A percentile compares a stretch with the other conserved stretches of the same genome.
Evolutionary conservation across 2,888 invertebrate species (phyloP).

Genomic region (Eristalis tenax): DNA sequence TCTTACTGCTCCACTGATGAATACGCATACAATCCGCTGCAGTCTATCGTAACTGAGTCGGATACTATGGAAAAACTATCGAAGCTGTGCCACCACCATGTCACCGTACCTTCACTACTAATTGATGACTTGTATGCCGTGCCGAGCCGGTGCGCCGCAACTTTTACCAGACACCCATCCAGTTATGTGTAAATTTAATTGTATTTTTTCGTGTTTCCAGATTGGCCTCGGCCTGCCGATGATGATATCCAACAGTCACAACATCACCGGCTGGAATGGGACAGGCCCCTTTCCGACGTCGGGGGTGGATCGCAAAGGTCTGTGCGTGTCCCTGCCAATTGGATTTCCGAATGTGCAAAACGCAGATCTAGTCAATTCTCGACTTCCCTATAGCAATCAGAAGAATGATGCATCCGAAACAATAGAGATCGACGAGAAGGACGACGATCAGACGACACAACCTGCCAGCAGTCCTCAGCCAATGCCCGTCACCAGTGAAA

Average conservation of each 20-base stretch:
- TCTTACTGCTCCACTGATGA: no score
- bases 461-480: constrained; percentile 70
- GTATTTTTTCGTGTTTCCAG: constrained; percentile 72
- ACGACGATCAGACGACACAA: constrained; percentile 75
- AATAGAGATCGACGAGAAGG: constrained; percentile 65
- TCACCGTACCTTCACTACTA: no score
- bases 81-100: no score
- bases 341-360: constrained; percentile 65
- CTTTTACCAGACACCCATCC: no score
- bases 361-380: constrained; percentile 40
- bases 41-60: no score
- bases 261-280: constrained; percentile 78
- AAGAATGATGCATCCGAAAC: constrained; percentile 51
- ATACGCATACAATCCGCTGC: no score
- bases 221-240: constrained; percentile 79
- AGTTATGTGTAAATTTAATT: not conserved
- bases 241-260: constrained; percentile 78
- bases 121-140: no score
- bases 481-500: constrained; percentile 37
- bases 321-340: constrained; percentile 77
- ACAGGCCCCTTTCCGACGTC: constrained; percentile 78
- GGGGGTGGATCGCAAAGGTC: constrained; percentile 73
- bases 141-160: not conserved
- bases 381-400: constrained; percentile 40
- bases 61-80: no score